Conservation (phyloP, 2,113 vertebrate species). For the Anolis carolinensis region DNA sequence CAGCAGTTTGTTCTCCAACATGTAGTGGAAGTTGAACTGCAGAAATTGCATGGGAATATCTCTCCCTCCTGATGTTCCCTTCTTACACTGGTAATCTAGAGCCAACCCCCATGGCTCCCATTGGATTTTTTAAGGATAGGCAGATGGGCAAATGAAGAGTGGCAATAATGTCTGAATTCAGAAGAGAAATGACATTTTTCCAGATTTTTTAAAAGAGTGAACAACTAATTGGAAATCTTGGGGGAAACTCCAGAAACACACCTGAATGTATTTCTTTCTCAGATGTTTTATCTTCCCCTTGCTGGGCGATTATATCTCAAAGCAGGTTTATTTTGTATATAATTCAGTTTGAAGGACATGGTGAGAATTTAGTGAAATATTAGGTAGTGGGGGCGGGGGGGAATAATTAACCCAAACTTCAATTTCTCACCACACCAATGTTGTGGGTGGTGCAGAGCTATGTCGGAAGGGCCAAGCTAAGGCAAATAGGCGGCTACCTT, state of each 20-base stretch:
- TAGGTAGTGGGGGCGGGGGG: neutral
- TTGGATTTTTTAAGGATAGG: no score
- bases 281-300: neutral
- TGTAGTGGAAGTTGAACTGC: no score
- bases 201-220: neutral
- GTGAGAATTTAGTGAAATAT: neutral
- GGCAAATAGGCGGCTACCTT: constrained; percentile 20
- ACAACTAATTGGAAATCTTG: neutral
- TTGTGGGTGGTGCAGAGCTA: constrained; percentile 9
- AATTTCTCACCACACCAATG: neutral
- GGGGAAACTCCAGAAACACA: neutral
- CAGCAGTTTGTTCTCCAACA: no score
- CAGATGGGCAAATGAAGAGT: neutral
- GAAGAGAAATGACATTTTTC: neutral
- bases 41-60: no score
- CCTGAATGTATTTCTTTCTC: constrained; percentile 5
- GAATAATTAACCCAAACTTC: constrained; percentile 6
- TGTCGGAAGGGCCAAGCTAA: neutral
- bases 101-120: no score
- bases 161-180: neutral
- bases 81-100: no score
- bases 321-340: neutral
- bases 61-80: no score
- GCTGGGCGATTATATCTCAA: neutral
- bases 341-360: neutral